phyloP scores from a whole-genome alignment of 1,140 invertebrate species.

The Parasteatoda tepidariorum region DNA sequence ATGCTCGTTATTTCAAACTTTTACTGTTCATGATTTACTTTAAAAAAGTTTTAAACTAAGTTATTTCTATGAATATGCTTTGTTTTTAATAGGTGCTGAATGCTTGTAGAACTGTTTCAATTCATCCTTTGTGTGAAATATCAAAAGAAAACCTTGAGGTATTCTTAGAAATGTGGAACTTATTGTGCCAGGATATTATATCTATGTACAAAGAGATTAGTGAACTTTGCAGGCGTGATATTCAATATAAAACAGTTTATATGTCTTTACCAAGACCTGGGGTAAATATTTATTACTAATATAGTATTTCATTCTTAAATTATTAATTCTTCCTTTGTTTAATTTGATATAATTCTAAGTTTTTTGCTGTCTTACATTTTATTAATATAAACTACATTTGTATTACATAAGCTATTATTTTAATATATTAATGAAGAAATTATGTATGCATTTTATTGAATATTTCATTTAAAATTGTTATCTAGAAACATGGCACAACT shows the following conservation, averaged over 20 bases:
- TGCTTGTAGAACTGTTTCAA: conserved; percentile 89
- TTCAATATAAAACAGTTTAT: conserved; percentile 55
- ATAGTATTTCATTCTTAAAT: not conserved
- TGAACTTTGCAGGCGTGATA: conserved; percentile 46
- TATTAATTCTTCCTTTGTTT: not conserved
- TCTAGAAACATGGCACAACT: conserved; percentile 70
- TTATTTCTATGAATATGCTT: not conserved
- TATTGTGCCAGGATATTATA: conserved; percentile 84
- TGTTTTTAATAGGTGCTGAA: conserved; percentile 78
- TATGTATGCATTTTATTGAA: not conserved
- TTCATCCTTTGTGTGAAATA: conserved; percentile 93
- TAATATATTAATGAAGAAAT: not conserved
- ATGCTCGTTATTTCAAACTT: no score
- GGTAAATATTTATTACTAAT: conserved; percentile 12
- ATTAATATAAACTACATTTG: not conserved
- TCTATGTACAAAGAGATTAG: conserved; percentile 53
- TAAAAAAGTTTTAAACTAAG: no score
- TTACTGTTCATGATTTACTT: no score
- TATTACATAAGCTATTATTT: not conserved
- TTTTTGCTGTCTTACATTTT: not conserved
- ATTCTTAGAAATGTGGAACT: conserved; percentile 97
- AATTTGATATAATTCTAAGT: not conserved
- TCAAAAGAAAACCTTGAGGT: conserved; percentile 97
- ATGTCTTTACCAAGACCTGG: conserved; percentile 57
- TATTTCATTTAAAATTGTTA: not conserved